Conservation (phyloP, 2,888 invertebrate genomes). For the Drosophila pseudotalamancana region DNA sequence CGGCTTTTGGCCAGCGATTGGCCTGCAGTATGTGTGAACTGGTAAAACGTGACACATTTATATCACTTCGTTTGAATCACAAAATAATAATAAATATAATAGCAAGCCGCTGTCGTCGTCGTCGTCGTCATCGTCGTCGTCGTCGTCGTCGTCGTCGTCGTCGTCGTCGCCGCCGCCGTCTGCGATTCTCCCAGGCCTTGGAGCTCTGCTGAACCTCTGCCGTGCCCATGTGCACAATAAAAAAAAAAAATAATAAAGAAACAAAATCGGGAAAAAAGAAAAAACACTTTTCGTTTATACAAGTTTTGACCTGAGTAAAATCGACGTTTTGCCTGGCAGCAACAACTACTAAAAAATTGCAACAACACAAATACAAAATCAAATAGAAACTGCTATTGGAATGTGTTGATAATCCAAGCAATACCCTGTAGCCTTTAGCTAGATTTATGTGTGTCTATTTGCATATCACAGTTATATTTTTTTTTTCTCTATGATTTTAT, state of each 20-base stretch:
- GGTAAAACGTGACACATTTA: conserved; percentile 84
- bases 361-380: conserved; percentile 4
- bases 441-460: conserved; percentile 42
- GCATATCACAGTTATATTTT: conserved; percentile 47
- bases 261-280: too few relatives aligned
- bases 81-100: conserved; percentile 82
- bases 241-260: too few relatives aligned
- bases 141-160: background rate
- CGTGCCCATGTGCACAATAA: conserved; percentile 67
- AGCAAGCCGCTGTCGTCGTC: conserved; percentile 57
- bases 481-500: background rate
- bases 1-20: conserved; percentile 41
- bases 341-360: conserved; percentile 60
- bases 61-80: conserved; percentile 83
- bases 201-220: conserved; percentile 38
- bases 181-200: conserved; percentile 52
- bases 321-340: conserved; percentile 70
- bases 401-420: conserved; percentile 57
- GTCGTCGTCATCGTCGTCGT: background rate
- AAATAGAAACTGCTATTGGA: conserved; percentile 31
- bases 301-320: conserved; percentile 56
- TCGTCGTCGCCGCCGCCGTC: conserved; percentile 13
- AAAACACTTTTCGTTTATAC: conserved; percentile 16
- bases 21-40: conserved; percentile 83
- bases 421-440: conserved; percentile 54